A percentile compares a stretch with the other conserved stretches of the same genome.
Evolutionary conservation across 2,113 vertebrate genomes (phyloP).

Genomic region (Melospiza melodia): DNA sequence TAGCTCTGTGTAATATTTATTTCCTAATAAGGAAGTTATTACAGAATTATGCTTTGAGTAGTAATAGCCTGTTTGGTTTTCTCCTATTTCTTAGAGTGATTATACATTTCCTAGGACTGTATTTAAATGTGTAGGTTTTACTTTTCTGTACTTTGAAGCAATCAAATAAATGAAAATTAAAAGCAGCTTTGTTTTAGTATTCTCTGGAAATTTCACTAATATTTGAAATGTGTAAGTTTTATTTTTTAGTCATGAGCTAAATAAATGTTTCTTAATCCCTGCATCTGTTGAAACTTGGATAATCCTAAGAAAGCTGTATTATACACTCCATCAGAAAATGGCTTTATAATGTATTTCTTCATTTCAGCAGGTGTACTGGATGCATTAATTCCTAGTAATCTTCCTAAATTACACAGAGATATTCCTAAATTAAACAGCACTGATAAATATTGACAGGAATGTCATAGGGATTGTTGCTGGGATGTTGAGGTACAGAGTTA

Average conservation of each 20-base stretch:
- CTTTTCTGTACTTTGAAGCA: neutral
- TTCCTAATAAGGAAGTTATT: neutral
- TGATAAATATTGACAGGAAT: slow-evolving; percentile 85
- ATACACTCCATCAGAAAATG: neutral
- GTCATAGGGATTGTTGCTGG: slow-evolving; percentile 85
- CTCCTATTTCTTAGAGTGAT: neutral
- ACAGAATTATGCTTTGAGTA: neutral
- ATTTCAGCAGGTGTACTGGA: slow-evolving; percentile 78
- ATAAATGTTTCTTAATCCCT: neutral
- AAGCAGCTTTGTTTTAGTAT: neutral
- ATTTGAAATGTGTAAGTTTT: neutral
- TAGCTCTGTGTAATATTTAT: neutral
- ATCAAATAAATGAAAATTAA: neutral
- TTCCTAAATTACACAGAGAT: slow-evolving; percentile 81
- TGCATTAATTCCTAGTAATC: slow-evolving; percentile 76
- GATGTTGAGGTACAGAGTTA: slow-evolving; percentile 75
- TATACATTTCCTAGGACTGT: neutral
- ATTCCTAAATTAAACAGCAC: slow-evolving; percentile 77
- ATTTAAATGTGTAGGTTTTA: neutral
- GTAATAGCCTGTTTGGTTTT: neutral
- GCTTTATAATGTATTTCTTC: neutral
- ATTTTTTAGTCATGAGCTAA: neutral
- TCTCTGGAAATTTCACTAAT: neutral
- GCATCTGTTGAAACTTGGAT: neutral
- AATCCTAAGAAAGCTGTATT: neutral